These are phyloP conservation scores for Poeciliopsis turneri DNA, from an alignment of 2,797 vertebrate species.

Conservation along the genomic window DNA sequence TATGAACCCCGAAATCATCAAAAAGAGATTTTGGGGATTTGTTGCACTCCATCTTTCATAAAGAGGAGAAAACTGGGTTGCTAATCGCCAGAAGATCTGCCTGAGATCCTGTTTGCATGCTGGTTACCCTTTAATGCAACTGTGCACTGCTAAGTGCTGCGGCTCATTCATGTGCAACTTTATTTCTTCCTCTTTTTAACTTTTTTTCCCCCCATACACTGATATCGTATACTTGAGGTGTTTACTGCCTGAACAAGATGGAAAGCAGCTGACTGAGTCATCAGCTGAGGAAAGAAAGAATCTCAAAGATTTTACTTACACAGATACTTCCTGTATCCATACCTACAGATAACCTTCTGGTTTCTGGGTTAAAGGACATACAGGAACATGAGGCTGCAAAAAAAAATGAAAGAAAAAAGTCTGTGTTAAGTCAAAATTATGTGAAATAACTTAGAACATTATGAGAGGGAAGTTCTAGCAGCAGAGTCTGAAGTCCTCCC, in stretches of 20 bases:
- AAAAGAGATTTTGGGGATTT: not conserved
- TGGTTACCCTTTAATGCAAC: not conserved
- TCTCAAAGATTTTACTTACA: constrained; percentile 79
- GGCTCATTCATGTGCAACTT: not conserved
- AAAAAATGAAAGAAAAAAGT: constrained; percentile 24
- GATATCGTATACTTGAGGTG: not conserved
- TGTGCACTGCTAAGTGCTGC: not conserved
- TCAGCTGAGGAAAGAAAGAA: not conserved
- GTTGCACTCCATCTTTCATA: not conserved
- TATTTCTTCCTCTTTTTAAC: not conserved
- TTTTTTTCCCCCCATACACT: not conserved
- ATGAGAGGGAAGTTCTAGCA: not conserved
- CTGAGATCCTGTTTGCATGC: not conserved
- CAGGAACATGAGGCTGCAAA: constrained; percentile 92
- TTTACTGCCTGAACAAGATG: constrained; percentile 1
- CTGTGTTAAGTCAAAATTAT: not conserved
- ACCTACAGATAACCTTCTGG: constrained; percentile 93
- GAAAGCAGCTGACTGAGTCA: not conserved
- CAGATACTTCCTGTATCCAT: constrained; percentile 94
- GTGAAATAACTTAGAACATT: not conserved
- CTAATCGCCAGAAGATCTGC: not conserved
- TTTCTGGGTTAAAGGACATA: constrained; percentile 99
- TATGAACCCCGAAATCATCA: not conserved
- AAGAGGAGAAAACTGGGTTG: not conserved
- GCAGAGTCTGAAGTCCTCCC: not conserved